Conservation (phyloP, 2,888 invertebrate genomes). For the Hofmannophila pseudospretella region DNA sequence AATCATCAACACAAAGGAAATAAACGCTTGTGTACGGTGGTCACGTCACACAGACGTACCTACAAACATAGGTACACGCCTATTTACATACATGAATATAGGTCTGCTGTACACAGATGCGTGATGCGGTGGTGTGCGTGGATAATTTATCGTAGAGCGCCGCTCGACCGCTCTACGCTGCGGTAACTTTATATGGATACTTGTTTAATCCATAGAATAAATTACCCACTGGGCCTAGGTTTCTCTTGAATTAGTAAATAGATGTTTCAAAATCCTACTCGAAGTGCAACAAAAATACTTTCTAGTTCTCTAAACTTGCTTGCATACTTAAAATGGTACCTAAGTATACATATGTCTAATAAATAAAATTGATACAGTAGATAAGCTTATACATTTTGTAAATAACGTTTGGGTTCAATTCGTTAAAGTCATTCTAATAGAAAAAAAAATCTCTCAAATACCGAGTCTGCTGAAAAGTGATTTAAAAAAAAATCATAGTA, state of each 20-base stretch:
- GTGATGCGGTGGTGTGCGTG: constrained; percentile 38
- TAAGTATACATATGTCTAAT: too few relatives aligned
- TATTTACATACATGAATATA: constrained; percentile 26
- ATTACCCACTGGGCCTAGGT: constrained; percentile 61
- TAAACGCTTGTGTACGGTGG: constrained; percentile 30
- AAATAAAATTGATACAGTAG: too few relatives aligned
- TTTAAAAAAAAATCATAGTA: too few relatives aligned
- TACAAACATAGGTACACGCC: constrained; percentile 17
- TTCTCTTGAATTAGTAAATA: constrained; percentile 67
- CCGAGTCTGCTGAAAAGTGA: too few relatives aligned
- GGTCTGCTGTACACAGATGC: constrained; percentile 12
- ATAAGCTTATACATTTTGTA: too few relatives aligned
- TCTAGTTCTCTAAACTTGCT: too few relatives aligned
- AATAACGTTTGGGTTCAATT: too few relatives aligned
- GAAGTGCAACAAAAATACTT: too few relatives aligned
- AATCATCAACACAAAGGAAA: constrained; percentile 50
- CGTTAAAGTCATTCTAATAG: too few relatives aligned
- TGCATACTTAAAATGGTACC: too few relatives aligned
- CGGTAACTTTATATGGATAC: constrained; percentile 59
- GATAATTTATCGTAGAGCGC: constrained; percentile 55
- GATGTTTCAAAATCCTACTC: constrained; percentile 40
- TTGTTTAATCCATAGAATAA: constrained; percentile 66
- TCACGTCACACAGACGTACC: constrained; percentile 26
- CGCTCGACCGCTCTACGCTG: constrained; percentile 27
- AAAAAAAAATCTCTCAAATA: too few relatives aligned